Evolutionary conservation across 2,888 invertebrate genomes (phyloP).

Genomic region (Napeogenes sylphis): DNA sequence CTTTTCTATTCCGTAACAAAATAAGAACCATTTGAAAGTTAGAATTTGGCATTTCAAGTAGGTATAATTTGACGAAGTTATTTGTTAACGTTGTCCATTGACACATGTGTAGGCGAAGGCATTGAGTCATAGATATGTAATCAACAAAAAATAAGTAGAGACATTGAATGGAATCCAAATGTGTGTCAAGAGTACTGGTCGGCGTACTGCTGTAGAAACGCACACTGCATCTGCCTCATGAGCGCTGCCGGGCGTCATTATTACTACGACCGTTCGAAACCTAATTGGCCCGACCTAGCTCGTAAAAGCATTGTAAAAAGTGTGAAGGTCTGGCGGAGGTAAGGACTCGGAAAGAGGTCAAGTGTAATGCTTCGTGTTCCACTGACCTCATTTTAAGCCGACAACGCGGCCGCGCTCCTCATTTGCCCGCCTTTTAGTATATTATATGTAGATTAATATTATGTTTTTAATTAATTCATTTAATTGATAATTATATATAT

Average conservation of each 20-base stretch:
- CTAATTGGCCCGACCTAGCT: slow-evolving; percentile 76
- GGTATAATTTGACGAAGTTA: too few species aligned
- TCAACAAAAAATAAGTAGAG: slow-evolving; percentile 49
- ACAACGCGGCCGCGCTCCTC: slow-evolving; percentile 49
- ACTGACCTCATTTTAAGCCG: slow-evolving; percentile 73
- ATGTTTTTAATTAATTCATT: slow-evolving; percentile 27
- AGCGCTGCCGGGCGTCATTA: slow-evolving; percentile 40
- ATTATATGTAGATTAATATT: slow-evolving; percentile 50
- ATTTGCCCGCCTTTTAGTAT: slow-evolving; percentile 60
- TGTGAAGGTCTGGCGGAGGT: slow-evolving; percentile 76
- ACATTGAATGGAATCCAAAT: slow-evolving; percentile 59
- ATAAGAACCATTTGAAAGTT: too few species aligned
- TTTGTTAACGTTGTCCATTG: slow-evolving; percentile 12
- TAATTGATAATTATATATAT: slow-evolving; percentile 7
- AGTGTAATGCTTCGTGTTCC: slow-evolving; percentile 75
- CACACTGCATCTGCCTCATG: slow-evolving; percentile 40
- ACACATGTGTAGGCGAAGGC: slow-evolving; percentile 26
- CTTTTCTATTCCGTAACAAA: too few species aligned
- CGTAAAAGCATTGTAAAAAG: slow-evolving; percentile 75
- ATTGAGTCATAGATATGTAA: slow-evolving; percentile 37
- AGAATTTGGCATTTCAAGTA: too few species aligned
- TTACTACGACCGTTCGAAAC: slow-evolving; percentile 58
- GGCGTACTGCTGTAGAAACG: slow-evolving; percentile 42
- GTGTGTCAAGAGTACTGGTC: slow-evolving; percentile 67
- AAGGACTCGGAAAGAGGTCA: slow-evolving; percentile 77